Percentiles rank a stretch among this genome's conserved stretches.
Conservation (phyloP, 2,888 invertebrate species). For the Branchipolynoe longqiensis region DNA sequence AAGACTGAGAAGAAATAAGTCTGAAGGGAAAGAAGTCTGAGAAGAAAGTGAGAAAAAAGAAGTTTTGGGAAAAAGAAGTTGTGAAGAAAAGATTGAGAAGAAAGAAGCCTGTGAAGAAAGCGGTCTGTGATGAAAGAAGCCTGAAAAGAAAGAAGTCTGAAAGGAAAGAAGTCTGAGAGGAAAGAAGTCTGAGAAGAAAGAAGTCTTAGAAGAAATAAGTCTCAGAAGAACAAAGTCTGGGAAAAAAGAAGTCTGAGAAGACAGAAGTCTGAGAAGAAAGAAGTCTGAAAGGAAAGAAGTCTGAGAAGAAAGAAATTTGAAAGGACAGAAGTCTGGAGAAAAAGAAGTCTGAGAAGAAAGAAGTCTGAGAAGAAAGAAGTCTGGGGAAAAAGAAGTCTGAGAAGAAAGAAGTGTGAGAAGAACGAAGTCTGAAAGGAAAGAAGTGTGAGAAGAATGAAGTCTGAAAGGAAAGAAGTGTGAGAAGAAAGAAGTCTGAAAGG, state of each 20-base stretch:
- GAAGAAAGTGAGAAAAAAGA: slow-evolving; percentile 20
- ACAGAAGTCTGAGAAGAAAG: too few species aligned
- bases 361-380: slow-evolving; percentile 8
- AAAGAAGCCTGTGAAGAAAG: background rate
- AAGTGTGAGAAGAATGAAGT: background rate
- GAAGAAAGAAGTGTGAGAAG: background rate
- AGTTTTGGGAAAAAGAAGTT: background rate
- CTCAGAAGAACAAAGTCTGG: too few species aligned
- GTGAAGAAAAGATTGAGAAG: background rate
- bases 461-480: background rate
- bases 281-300: too few species aligned
- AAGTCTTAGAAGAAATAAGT: too few species aligned
- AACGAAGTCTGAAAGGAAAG: background rate
- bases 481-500: too few species aligned
- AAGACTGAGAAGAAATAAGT: background rate
- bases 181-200: too few species aligned
- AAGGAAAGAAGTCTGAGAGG: background rate
- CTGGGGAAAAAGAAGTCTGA: background rate
- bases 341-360: background rate
- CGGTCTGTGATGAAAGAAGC: background rate
- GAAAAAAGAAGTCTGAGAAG: too few species aligned
- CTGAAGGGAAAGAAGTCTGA: background rate
- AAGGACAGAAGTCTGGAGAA: too few species aligned
- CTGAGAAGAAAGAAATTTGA: slow-evolving; percentile 16
- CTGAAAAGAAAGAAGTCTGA: background rate